Evolutionary conservation across 2,113 vertebrate genomes (phyloP).

Genomic region (Mungos mungo): DNA sequence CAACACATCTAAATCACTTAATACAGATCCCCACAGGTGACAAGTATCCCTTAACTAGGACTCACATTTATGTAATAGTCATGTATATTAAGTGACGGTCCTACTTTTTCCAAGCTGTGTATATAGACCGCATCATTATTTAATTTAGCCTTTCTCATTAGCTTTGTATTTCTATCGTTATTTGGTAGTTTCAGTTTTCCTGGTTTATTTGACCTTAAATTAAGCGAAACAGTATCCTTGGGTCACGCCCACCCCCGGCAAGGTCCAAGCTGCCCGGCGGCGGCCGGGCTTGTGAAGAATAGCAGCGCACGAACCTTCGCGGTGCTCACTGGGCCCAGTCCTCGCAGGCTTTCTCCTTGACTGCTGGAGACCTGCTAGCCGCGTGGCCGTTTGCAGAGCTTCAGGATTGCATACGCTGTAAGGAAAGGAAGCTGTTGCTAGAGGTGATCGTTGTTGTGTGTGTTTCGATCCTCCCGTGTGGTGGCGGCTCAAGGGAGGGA

Average conservation of each 20-base stretch:
- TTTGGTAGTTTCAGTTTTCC: background rate
- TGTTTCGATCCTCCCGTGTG: background rate
- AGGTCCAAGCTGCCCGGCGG: background rate
- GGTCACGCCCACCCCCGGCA: background rate
- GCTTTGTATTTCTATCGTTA: background rate
- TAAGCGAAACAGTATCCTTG: background rate
- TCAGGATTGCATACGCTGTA: background rate
- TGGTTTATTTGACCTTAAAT: background rate
- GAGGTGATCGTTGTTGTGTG: background rate
- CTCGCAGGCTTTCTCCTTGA: background rate
- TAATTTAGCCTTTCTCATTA: background rate
- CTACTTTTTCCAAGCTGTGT: background rate
- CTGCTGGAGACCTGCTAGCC: background rate
- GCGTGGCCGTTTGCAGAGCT: background rate
- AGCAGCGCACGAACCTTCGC: background rate
- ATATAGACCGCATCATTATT: background rate
- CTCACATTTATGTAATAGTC: background rate
- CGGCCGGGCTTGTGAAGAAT: background rate
- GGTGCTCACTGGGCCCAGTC: background rate
- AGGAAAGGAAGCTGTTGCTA: background rate
- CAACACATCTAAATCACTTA: background rate
- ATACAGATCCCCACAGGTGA: background rate
- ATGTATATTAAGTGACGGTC: background rate
- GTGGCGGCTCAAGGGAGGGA: background rate
- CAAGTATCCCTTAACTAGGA: background rate